phyloP scores from a whole-genome alignment of 2,797 vertebrate species.

The Artibeus lituratus region DNA sequence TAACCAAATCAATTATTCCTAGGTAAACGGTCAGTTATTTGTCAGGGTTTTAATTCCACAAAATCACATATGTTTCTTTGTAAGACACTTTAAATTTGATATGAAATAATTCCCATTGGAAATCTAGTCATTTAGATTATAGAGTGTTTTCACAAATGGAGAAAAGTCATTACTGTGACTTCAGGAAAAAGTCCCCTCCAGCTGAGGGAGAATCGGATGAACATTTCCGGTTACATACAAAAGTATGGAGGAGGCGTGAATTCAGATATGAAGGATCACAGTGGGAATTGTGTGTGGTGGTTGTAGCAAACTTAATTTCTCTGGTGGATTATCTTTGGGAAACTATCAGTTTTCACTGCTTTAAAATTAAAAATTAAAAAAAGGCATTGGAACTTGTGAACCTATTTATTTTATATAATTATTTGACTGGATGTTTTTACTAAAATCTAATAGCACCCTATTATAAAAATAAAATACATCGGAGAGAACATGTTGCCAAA shows the following conservation, averaged over 20 bases:
- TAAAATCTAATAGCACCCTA: neutral
- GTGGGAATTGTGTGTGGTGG: neutral
- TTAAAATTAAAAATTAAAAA: neutral
- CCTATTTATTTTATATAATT: neutral
- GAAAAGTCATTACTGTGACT: neutral
- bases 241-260: neutral
- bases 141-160: neutral
- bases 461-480: neutral
- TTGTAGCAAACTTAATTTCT: neutral
- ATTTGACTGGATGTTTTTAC: conserved; percentile 24
- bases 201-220: neutral
- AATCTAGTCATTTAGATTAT: neutral
- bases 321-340: neutral
- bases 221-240: neutral
- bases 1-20: neutral
- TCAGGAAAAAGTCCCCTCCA: neutral
- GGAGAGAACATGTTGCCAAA: neutral
- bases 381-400: neutral
- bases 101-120: neutral
- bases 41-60: neutral
- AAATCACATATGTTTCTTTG: neutral
- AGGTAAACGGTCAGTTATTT: neutral
- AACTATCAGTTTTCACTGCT: neutral
- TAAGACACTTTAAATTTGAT: neutral
- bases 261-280: conserved; percentile 18